These are phyloP conservation scores for Anser cygnoides DNA, from an alignment of 2,113 vertebrate species.

Conservation along the genomic window DNA sequence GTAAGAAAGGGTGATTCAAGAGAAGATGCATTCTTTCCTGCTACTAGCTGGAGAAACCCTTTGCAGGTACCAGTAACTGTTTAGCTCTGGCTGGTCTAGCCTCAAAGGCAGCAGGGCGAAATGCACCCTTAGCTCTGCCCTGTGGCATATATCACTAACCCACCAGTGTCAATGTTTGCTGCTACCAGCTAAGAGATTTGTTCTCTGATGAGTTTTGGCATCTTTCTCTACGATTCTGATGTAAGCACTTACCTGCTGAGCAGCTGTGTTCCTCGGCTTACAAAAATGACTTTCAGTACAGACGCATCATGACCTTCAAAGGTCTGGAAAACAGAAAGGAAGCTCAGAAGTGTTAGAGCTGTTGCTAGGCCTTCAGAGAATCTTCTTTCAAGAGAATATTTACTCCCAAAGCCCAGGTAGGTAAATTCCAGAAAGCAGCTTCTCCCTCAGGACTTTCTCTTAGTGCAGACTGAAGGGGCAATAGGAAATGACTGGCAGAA, in stretches of 20 bases:
- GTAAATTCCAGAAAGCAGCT: background rate
- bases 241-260: constrained; percentile 83
- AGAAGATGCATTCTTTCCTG: background rate
- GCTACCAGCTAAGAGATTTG: background rate
- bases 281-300: constrained; percentile 92
- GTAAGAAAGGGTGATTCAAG: background rate
- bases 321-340: constrained; percentile 76
- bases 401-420: background rate
- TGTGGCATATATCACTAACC: accelerated
- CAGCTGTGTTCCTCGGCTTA: constrained; percentile 91
- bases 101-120: background rate
- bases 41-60: background rate
- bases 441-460: background rate
- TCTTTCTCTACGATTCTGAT: background rate
- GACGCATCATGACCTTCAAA: constrained; percentile 98
- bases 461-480: background rate
- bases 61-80: background rate
- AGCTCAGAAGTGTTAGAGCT: background rate
- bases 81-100: background rate
- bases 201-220: background rate
- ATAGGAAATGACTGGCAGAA: background rate
- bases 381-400: background rate
- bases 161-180: background rate
- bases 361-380: background rate
- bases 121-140: background rate